Evolutionary conservation across 2,888 invertebrate species (phyloP), one percentile per base, ranked within the genome.

Genomic region (Drosophila anomelani): DNA sequence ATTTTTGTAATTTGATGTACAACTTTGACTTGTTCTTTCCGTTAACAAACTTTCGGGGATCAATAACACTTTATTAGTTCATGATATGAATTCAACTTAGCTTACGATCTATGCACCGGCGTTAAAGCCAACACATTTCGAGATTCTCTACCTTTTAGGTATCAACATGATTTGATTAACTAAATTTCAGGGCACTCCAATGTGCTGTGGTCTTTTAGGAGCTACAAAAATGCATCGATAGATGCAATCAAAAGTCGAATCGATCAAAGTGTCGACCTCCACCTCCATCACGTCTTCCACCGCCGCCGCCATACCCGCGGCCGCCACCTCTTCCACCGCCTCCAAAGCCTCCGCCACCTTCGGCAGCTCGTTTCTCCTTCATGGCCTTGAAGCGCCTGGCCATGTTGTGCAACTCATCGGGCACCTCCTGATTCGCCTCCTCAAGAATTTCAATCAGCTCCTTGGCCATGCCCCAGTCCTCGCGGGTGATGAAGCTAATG

Each of bases 351-450:
- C 75, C 62, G 7, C 75, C 73, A 7, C 79, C 82, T 68, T 95
- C 95, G 13, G 92, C 92, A 0, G 94, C 94, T 53, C 94, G 93
- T 56, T 94, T 94, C 61, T 95, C 93, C 80, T 95, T 95, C 95
- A 95, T 95, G 0, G 94, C 94, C 29, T 94, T 94, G 90, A 95
- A 96, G 34, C 97, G 94, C 23, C 95, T 93, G 1, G 96, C 95
- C 98, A 98, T 98, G 20, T 94, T 92, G 36, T 94, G 93, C 44
- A 98, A 92, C 81, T 96, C 96, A 13, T 95, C 93, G 0, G 97
- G 97, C 13, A 98, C 95, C 82, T 95, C 95, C 94, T 97, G 98
- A 77, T 95, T 93, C 3, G 98, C 98, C 92, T 98, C 98, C 88
- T 96, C 95, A 58, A 99, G 93, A 72, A 99, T 98, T 55, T 94